phyloP scores from a whole-genome alignment of 2,797 vertebrate genomes.

The Remorina albescens region DNA sequence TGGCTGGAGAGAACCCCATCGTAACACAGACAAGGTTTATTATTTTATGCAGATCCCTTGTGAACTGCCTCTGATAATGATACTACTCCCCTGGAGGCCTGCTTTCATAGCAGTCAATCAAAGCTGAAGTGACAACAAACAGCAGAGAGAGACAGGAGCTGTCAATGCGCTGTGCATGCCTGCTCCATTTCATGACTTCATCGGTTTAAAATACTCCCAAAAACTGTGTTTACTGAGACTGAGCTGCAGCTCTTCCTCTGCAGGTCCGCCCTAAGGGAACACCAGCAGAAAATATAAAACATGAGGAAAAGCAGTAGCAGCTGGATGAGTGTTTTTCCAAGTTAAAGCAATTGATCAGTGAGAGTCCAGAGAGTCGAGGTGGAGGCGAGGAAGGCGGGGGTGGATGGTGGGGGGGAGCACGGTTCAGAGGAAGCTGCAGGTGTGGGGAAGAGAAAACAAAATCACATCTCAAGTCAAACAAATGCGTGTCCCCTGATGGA shows the following conservation, averaged over 20 bases:
- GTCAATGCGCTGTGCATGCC: conserved; percentile 37
- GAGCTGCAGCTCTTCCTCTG: conserved; percentile 32
- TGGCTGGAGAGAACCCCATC: conserved; percentile 53
- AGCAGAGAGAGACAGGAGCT: conserved; percentile 51
- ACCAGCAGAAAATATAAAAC: conserved; percentile 49
- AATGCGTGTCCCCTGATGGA: conserved; percentile 79
- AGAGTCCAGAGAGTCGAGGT: conserved; percentile 54
- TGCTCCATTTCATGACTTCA: conserved; percentile 46
- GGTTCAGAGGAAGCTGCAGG: conserved; percentile 83
- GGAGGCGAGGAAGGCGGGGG: conserved; percentile 37
- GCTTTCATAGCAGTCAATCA: conserved; percentile 63
- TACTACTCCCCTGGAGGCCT: conserved; percentile 34
- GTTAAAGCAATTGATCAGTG: conserved; percentile 71
- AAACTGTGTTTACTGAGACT: conserved; percentile 22
- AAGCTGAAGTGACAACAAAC: conserved; percentile 58
- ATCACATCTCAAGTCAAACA: conserved; percentile 84
- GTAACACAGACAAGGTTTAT: conserved; percentile 58
- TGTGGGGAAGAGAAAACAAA: conserved; percentile 85
- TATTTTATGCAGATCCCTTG: conserved; percentile 56
- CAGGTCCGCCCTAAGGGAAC: conserved; percentile 31
- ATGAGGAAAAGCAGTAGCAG: conserved; percentile 66
- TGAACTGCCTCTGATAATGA: conserved; percentile 57
- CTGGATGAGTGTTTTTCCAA: conserved; percentile 71
- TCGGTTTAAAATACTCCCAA: conserved; percentile 30
- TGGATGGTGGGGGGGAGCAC: conserved; percentile 33